Evolutionary conservation across 2,113 vertebrate genomes (phyloP).

Genomic region (Mixornis gularis): DNA sequence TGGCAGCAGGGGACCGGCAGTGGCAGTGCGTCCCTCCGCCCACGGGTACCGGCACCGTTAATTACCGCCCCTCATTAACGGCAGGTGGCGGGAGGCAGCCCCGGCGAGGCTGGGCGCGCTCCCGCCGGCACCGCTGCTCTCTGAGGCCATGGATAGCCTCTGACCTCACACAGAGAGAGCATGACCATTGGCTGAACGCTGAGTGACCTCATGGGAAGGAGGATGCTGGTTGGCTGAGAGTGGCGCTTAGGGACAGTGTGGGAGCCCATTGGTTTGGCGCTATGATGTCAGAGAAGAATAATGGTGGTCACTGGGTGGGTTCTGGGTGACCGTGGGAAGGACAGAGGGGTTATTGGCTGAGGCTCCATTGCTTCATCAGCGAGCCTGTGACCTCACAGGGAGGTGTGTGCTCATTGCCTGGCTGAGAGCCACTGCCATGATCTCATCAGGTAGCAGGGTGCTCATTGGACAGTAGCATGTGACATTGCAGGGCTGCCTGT

Average conservation of each 20-base stretch:
- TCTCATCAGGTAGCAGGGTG: too few relatives aligned
- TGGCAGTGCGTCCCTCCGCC: neutral
- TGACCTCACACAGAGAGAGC: neutral
- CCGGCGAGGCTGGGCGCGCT: rapidly evolving
- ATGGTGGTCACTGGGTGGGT: rapidly evolving
- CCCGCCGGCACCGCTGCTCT: neutral
- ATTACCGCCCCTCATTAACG: neutral
- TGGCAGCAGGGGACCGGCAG: neutral
- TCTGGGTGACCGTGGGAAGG: rapidly evolving
- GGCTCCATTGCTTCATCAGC: rapidly evolving
- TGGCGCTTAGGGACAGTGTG: rapidly evolving
- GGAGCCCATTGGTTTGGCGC: rapidly evolving
- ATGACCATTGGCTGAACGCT: rapidly evolving
- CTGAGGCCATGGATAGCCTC: neutral
- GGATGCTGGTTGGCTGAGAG: neutral
- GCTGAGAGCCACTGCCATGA: rapidly evolving
- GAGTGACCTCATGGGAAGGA: neutral
- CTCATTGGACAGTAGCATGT: rapidly evolving
- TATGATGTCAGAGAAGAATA: rapidly evolving
- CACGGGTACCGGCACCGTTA: rapidly evolving
- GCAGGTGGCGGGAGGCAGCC: neutral
- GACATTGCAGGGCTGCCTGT: neutral
- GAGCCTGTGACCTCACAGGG: neutral
- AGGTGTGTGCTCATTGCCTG: rapidly evolving
- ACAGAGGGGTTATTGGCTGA: rapidly evolving